Base-by-base conservation (phyloP, 2,113 vertebrate species). In the Turdus rufiventris region DNA sequence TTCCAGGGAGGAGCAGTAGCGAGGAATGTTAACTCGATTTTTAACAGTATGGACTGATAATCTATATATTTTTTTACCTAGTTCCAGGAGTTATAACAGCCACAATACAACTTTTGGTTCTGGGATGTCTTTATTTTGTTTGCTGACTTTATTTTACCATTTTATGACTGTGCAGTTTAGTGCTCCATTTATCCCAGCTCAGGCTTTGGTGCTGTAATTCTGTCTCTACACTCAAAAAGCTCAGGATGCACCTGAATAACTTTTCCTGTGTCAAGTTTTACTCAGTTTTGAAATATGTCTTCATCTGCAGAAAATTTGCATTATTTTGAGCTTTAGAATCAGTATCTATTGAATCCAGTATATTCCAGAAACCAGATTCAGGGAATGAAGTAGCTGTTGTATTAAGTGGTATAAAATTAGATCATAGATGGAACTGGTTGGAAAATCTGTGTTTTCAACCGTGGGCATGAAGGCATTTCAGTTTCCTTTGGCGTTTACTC, bases 91-190 rank as follows among this genome's bases (percentile, higher is more conserved):
- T 45, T 85, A 13, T 3, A 58, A 14, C 2, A 12, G 5, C n/a
- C 66, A 10, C 3, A 72, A 26, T 21, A 16, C 4, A 80, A 16
- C 8, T 74, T 74, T 71, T 50, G 16, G 10, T 74, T 81, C 34
- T 48, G 38, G 13, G 28, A 38, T 34, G 23, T 58, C 67, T 71
- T 75, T 83, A 5, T 83, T 86, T 36, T 31, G 6, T 25, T 79
- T 58, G 14, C 24, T 67, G 10, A 2, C 34, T 48, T 5, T 45
- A 19, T 57, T 54, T 78, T 51, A 14, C 28, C 1, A 0, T 1
- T 14, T 47, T 54, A 14, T 26, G 40, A 5, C 25, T 38, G 7
- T 50, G 6, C 28, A 53, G 15, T 40, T 13, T 5, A 56, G 36
- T 61, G 23, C 19, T 63, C 51, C 42, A 25, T 42, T 74, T 29